These are phyloP conservation scores for Amblyjoppa proteus DNA, from an alignment of 2,888 invertebrate genomes.

Conservation along the genomic window DNA sequence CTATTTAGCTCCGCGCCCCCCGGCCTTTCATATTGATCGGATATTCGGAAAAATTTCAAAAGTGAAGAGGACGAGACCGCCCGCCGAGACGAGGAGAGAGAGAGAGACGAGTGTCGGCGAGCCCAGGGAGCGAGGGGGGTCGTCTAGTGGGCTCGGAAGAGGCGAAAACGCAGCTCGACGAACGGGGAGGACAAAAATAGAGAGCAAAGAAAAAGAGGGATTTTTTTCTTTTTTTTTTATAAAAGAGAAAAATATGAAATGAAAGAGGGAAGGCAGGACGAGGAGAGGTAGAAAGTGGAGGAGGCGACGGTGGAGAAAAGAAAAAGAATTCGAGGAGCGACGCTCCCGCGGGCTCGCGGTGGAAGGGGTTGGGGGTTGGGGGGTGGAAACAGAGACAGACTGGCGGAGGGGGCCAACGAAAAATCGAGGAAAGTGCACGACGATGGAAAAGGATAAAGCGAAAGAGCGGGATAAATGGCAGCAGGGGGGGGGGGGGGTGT, in stretches of 20 bases:
- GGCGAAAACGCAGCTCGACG: slow-evolving; percentile 61
- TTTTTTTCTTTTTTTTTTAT: no score
- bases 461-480: slow-evolving; percentile 32
- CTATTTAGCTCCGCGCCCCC: slow-evolving; percentile 72
- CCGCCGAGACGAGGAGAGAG: slow-evolving; percentile 50
- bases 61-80: slow-evolving; percentile 72
- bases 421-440: slow-evolving; percentile 53
- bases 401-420: slow-evolving; percentile 40
- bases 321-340: slow-evolving; percentile 56
- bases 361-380: slow-evolving; percentile 2
- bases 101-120: slow-evolving; percentile 63
- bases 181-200: slow-evolving; percentile 49
- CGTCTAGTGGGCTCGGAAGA: slow-evolving; percentile 45
- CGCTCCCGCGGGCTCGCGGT: slow-evolving; percentile 38
- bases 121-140: slow-evolving; percentile 57
- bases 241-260: slow-evolving; percentile 49
- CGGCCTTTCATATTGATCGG: slow-evolving; percentile 81
- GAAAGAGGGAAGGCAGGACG: slow-evolving; percentile 58
- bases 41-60: slow-evolving; percentile 83
- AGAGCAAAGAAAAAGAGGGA: slow-evolving; percentile 21
- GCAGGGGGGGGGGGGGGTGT: slow-evolving; percentile 43
- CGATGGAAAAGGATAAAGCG: slow-evolving; percentile 28
- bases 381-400: slow-evolving; percentile 29
- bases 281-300: slow-evolving; percentile 72
- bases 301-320: slow-evolving; percentile 70